Evolutionary conservation across 2,113 vertebrate genomes (phyloP).

Genomic region (Phylloscopus trochiloides): DNA sequence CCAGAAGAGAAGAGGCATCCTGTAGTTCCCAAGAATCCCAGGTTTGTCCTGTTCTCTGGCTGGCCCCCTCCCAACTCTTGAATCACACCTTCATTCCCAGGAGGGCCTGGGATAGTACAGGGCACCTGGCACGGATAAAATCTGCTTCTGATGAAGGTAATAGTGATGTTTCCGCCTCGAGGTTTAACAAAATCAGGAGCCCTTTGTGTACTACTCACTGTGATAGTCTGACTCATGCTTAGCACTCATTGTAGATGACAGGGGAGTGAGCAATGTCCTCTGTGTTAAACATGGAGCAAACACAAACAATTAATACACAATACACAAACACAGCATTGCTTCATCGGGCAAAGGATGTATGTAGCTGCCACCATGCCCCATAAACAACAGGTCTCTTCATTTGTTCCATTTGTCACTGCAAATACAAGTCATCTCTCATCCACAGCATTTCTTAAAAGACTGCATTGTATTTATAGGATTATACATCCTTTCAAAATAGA

Average conservation of each 20-base stretch:
- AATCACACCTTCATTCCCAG: neutral
- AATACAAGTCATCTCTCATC: neutral
- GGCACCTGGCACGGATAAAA: rapidly evolving
- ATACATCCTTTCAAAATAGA: neutral
- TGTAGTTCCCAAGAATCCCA: neutral
- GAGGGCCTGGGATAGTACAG: neutral
- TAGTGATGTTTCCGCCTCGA: neutral
- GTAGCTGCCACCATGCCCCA: neutral
- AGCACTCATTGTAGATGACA: neutral
- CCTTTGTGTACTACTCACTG: neutral
- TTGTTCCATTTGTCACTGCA: conserved; percentile 14
- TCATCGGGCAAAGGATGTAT: neutral
- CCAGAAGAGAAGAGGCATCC: neutral
- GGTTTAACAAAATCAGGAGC: neutral
- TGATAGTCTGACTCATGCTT: neutral
- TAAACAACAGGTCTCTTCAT: conserved; percentile 38
- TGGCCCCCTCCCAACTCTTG: rapidly evolving
- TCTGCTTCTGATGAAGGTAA: neutral
- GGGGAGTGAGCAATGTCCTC: neutral
- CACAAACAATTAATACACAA: neutral
- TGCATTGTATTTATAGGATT: neutral
- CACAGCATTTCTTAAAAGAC: conserved; percentile 1
- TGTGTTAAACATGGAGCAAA: neutral
- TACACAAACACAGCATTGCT: conserved; percentile 16
- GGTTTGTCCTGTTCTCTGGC: neutral